phyloP scores from a whole-genome alignment of 1,140 invertebrate genomes.

The Campoletis sonorensis region DNA sequence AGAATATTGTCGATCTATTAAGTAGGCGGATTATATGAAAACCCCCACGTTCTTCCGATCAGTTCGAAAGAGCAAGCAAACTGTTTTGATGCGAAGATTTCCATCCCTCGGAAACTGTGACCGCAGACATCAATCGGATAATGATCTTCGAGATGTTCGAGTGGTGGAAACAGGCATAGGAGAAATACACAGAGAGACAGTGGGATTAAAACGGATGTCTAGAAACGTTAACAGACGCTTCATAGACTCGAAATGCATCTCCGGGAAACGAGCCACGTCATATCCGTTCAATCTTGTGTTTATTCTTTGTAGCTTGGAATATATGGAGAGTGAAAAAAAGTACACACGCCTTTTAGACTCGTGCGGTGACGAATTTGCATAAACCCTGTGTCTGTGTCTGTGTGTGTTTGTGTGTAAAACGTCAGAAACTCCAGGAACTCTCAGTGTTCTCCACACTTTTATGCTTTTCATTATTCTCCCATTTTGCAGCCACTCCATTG shows the following conservation, averaged over 20 bases:
- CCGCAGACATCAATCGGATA: neutral
- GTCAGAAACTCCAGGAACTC: constrained; percentile 29
- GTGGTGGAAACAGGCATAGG: constrained; percentile 1
- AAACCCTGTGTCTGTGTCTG: constrained; percentile 25
- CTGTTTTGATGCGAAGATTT: neutral
- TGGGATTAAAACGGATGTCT: constrained; percentile 28
- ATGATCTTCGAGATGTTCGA: constrained; percentile 19
- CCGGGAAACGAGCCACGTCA: constrained; percentile 57
- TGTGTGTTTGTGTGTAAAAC: no score
- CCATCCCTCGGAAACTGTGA: neutral
- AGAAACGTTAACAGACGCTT: constrained; percentile 45
- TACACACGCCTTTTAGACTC: neutral
- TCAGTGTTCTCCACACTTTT: neutral
- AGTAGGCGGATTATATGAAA: neutral
- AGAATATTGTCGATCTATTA: neutral
- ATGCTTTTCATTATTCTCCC: constrained; percentile 12
- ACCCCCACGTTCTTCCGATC: neutral
- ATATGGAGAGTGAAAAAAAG: constrained; percentile 3
- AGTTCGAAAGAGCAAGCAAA: neutral
- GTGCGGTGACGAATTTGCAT: constrained; percentile 42
- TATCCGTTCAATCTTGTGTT: constrained; percentile 48
- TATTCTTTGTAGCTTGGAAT: constrained; percentile 22
- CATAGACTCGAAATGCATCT: constrained; percentile 58
- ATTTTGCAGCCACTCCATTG: neutral
- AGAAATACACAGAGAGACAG: constrained; percentile 34